Evolutionary conservation across 2,888 invertebrate genomes (phyloP), one percentile per base, ranked within the genome.

Genomic region (Dryococelus australis): DNA sequence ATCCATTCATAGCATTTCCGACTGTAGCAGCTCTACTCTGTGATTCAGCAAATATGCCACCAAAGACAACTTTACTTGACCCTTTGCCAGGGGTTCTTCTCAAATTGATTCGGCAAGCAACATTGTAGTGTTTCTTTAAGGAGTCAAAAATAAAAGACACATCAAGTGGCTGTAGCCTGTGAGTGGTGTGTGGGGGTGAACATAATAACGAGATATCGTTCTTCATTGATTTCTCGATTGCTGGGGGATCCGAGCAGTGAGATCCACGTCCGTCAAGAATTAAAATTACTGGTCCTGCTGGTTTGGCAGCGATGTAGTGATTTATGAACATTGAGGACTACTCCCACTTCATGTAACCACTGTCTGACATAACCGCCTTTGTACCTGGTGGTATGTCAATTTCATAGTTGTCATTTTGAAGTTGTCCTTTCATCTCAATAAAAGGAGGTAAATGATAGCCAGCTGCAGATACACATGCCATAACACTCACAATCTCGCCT

Each of bases 161-260:
- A 27, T 81, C 81, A 81, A 81, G 81, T 81, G 81, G 81, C 27
- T 81, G 81, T 13, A 81, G 81, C 81, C 26, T 81, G 81, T 81
- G 81, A 27, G 81, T 81, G 28, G 81, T 81, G 27, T 81, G 81
- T 81, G 81, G 81, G 81, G 28, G n/a, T n/a, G n/a, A n/a, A n/a
- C n/a, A n/a, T n/a, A n/a, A n/a, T n/a, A n/a, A n/a, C n/a, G n/a
- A n/a, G n/a, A n/a, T n/a, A n/a, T n/a, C n/a, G n/a, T n/a, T n/a
- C n/a, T n/a, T n/a, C n/a, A n/a, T n/a, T n/a, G n/a, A n/a, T n/a
- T n/a, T n/a, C n/a, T n/a, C n/a, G n/a, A n/a, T n/a, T n/a, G n/a
- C n/a, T n/a, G n/a, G n/a, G n/a, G n/a, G n/a, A n/a, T n/a, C n/a
- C n/a, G n/a, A n/a, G n/a, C n/a, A n/a, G n/a, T n/a, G n/a, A n/a